phyloP scores from a whole-genome alignment of 53 echinoderm and acorn worm genomes.

The Zoroaster sp. region DNA sequence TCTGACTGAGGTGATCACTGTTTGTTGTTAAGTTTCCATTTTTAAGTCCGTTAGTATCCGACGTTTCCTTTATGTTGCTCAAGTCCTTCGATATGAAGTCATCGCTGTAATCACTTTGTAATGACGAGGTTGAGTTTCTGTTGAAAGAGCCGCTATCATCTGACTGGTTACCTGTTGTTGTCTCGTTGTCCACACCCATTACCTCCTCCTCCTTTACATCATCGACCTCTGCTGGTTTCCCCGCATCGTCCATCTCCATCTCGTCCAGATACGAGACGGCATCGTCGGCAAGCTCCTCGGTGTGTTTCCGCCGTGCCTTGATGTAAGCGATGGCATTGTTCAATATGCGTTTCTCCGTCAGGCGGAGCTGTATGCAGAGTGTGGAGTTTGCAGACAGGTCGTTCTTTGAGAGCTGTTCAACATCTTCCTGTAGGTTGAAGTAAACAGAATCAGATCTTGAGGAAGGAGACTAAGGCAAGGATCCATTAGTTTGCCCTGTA shows the following conservation, averaged over 20 bases:
- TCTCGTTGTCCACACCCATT: slow-evolving; percentile 4
- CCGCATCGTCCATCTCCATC: slow-evolving; percentile 4
- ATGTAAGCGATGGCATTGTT: slow-evolving; percentile 74
- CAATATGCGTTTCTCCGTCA: slow-evolving; percentile 78
- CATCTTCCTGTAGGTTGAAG: slow-evolving; percentile 71
- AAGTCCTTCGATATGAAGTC: neutral
- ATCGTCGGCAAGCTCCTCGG: slow-evolving; percentile 65
- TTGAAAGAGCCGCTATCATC: slow-evolving; percentile 4
- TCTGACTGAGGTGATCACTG: neutral
- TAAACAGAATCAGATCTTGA: no score
- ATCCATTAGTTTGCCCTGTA: no score
- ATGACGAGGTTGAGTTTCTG: neutral
- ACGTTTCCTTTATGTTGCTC: neutral
- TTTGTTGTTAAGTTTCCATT: neutral
- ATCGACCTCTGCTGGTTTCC: neutral
- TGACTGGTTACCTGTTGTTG: neutral
- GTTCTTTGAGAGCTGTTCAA: slow-evolving; percentile 42
- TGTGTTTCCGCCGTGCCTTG: slow-evolving; percentile 62
- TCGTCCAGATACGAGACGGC: slow-evolving; percentile 67
- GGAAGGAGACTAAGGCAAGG: no score
- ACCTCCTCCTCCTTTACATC: slow-evolving; percentile 5
- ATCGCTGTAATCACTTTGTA: slow-evolving; percentile 20
- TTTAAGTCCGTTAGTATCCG: neutral
- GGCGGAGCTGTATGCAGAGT: slow-evolving; percentile 62
- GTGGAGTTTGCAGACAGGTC: slow-evolving; percentile 55